Evolutionary conservation across 1,140 invertebrate species (phyloP).

Genomic region (Triops cancriformis): DNA sequence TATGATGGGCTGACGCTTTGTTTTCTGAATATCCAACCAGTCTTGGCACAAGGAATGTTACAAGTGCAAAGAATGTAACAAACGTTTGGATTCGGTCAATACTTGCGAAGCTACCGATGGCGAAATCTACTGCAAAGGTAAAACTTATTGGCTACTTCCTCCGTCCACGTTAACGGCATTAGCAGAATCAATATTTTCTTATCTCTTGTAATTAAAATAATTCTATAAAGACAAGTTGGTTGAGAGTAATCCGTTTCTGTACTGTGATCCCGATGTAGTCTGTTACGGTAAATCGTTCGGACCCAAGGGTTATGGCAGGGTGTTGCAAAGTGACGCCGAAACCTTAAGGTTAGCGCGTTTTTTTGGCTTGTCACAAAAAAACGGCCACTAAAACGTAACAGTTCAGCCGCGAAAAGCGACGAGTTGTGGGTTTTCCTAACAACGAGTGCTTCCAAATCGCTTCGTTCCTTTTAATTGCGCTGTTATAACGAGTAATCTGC

Average conservation of each 20-base stretch:
- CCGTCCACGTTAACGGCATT: background rate
- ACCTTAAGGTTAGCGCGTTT: conserved; percentile 14
- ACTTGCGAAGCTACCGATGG: conserved; percentile 87
- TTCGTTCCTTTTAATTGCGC: background rate
- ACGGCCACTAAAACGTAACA: background rate
- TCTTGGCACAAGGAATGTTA: conserved; percentile 84
- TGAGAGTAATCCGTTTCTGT: conserved; percentile 13
- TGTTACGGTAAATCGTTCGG: conserved; percentile 74
- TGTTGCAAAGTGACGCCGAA: conserved; percentile 35
- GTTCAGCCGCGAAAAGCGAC: background rate
- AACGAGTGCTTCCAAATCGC: too few species aligned
- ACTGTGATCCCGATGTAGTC: conserved; percentile 41
- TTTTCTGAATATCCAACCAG: conserved; percentile 41
- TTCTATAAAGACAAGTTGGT: conserved; percentile 16
- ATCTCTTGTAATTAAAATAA: conserved; percentile 21
- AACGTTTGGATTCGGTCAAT: conserved; percentile 84
- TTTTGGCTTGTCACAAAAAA: conserved; percentile 15
- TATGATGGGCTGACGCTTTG: background rate
- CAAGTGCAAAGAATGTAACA: conserved; percentile 79
- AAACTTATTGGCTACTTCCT: background rate
- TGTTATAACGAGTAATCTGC: background rate
- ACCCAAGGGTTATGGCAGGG: conserved; percentile 74
- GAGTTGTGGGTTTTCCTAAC: background rate
- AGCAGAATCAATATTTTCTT: background rate
- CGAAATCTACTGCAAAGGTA: conserved; percentile 89